phyloP scores from a whole-genome alignment of 2,888 invertebrate species.

The Anaspis maculata region DNA sequence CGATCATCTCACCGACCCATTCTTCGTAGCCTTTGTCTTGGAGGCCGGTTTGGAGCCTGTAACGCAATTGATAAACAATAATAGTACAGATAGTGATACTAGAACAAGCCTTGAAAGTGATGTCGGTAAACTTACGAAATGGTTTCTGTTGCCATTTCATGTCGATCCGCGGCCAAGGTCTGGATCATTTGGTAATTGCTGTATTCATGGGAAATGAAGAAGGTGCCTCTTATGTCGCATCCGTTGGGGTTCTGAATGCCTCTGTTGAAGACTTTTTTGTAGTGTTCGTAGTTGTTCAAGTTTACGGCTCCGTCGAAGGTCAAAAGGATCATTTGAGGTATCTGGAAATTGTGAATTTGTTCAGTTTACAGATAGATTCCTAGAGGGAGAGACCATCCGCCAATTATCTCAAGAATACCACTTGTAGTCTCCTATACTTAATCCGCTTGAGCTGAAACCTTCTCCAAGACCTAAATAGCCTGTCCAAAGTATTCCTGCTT shows the following conservation, averaged over 20 bases:
- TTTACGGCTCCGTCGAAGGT: conserved; percentile 93
- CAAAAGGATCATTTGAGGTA: conserved; percentile 86
- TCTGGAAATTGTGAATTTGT: conserved; percentile 53
- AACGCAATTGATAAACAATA: not conserved
- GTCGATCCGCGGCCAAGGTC: conserved; percentile 77
- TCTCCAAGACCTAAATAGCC: too few relatives aligned
- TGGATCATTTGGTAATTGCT: conserved; percentile 93
- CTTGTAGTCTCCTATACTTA: too few relatives aligned
- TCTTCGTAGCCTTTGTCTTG: conserved; percentile 87
- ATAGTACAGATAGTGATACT: not conserved
- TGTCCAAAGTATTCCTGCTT: too few relatives aligned
- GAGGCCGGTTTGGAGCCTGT: conserved; percentile 66
- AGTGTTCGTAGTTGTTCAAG: conserved; percentile 82
- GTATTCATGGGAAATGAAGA: conserved; percentile 86
- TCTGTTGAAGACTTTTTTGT: conserved; percentile 74
- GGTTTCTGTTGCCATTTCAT: conserved; percentile 71
- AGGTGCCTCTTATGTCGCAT: conserved; percentile 82
- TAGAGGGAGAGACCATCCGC: too few relatives aligned
- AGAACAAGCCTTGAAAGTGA: not conserved
- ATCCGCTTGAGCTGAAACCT: too few relatives aligned
- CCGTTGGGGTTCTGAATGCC: conserved; percentile 82
- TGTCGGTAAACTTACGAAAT: conserved; percentile 52
- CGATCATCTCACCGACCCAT: conserved; percentile 91
- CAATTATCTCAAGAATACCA: too few relatives aligned
- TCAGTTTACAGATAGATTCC: too few relatives aligned